A percentile compares a stretch with the other conserved stretches of the same genome.
Evolutionary conservation across 2,888 invertebrate genomes (phyloP).

Genomic region (Clitarchus hookeri): DNA sequence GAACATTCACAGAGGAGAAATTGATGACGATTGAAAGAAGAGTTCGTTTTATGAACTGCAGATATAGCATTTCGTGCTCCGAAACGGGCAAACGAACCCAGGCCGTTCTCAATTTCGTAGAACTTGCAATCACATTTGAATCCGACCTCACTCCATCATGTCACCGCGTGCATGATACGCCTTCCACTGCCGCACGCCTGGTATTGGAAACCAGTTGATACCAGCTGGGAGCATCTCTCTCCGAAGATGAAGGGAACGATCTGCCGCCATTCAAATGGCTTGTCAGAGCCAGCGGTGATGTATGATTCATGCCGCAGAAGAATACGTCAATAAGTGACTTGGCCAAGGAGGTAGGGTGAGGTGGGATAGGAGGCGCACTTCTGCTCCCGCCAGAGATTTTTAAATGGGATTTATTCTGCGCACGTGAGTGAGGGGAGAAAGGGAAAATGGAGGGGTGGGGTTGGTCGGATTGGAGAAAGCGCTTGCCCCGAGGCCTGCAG

Average conservation of each 20-base stretch:
- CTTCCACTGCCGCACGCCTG: too few relatives aligned
- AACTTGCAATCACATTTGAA: too few relatives aligned
- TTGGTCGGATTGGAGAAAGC: slow-evolving; percentile 18
- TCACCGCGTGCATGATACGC: too few relatives aligned
- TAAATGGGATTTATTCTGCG: slow-evolving; percentile 21
- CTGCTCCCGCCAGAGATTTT: slow-evolving; percentile 21
- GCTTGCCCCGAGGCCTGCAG: background rate
- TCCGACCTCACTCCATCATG: too few relatives aligned
- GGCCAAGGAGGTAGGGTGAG: background rate
- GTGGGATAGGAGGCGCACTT: background rate
- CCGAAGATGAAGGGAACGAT: background rate
- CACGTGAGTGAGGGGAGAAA: background rate
- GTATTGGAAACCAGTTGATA: background rate
- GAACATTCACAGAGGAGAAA: too few relatives aligned
- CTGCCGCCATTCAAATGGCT: slow-evolving; percentile 8
- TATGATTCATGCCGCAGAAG: slow-evolving; percentile 1
- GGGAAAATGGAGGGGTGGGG: background rate
- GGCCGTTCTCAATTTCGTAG: too few relatives aligned
- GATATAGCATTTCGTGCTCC: too few relatives aligned
- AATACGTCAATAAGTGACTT: slow-evolving; percentile 10
- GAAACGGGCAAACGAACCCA: too few relatives aligned
- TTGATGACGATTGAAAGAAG: too few relatives aligned
- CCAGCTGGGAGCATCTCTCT: background rate
- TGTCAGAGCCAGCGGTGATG: slow-evolving; percentile 2
- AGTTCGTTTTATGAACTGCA: too few relatives aligned